Conservation (phyloP, 2,888 invertebrate species). For the Spialia ferax region DNA sequence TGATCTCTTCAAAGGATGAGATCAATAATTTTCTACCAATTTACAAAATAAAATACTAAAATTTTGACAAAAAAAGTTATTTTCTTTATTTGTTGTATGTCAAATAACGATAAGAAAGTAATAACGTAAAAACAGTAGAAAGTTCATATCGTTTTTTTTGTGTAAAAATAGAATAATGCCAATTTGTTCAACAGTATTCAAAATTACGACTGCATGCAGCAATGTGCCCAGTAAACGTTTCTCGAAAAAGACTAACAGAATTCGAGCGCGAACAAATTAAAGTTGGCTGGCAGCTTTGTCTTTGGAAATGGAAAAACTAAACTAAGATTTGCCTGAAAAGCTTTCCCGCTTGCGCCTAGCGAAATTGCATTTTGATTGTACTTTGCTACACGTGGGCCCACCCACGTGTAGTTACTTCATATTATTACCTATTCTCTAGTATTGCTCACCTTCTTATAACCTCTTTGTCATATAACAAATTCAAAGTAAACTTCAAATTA, state of each 20-base stretch:
- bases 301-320: conserved; percentile 41
- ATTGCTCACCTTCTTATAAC: neutral
- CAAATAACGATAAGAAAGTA: too few species aligned
- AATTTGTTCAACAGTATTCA: neutral
- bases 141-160: neutral
- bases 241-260: conserved; percentile 36
- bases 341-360: conserved; percentile 47
- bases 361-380: conserved; percentile 78
- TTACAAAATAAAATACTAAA: too few species aligned
- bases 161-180: neutral
- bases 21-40: too few species aligned
- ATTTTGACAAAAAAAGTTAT: too few species aligned
- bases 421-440: conserved; percentile 64
- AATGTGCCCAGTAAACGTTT: conserved; percentile 32
- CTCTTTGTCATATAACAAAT: too few species aligned
- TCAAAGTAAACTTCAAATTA: too few species aligned
- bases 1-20: too few species aligned
- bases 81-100: too few species aligned
- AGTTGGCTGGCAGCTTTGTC: conserved; percentile 39
- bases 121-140: too few species aligned
- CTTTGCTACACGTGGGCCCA: conserved; percentile 67
- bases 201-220: conserved; percentile 26
- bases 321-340: conserved; percentile 39
- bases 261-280: conserved; percentile 36
- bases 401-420: conserved; percentile 71